These are phyloP conservation scores for Daktulosphaira vitifoliae DNA, from an alignment of 1,140 invertebrate genomes.

Conservation along the genomic window DNA sequence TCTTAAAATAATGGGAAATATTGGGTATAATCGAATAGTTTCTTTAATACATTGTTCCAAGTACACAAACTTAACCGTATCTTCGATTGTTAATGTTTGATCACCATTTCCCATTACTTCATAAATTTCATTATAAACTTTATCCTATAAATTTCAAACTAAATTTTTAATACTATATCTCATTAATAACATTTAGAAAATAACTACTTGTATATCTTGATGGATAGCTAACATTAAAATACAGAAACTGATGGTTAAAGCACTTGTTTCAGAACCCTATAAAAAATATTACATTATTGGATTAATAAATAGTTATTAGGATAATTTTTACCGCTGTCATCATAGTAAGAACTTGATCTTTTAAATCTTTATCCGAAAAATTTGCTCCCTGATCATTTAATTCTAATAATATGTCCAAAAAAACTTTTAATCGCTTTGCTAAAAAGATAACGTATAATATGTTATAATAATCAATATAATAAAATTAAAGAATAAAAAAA, in stretches of 20 bases:
- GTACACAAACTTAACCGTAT: constrained; percentile 50
- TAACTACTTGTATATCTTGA: too few relatives aligned
- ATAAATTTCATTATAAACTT: constrained; percentile 38
- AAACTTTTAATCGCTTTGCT: constrained; percentile 38
- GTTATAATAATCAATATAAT: not conserved
- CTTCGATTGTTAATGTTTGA: constrained; percentile 46
- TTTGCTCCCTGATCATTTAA: constrained; percentile 43
- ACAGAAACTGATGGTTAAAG: constrained; percentile 44
- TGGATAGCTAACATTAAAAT: too few relatives aligned
- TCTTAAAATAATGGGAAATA: constrained; percentile 52
- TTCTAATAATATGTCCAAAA: constrained; percentile 55
- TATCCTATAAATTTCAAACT: too few relatives aligned
- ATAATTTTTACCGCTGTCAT: not conserved
- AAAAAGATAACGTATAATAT: too few relatives aligned
- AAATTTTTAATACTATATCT: too few relatives aligned
- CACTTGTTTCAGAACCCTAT: constrained; percentile 62
- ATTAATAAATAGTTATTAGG: not conserved
- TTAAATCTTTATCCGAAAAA: constrained; percentile 51
- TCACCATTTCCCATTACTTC: constrained; percentile 44
- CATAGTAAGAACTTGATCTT: constrained; percentile 52
- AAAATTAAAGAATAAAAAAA: too few relatives aligned
- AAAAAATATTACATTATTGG: not conserved
- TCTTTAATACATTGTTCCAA: too few relatives aligned
- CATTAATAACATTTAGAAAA: too few relatives aligned
- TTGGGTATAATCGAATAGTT: constrained; percentile 51